Evolutionary conservation across 2,113 vertebrate genomes (phyloP), one percentile per base, ranked within the genome.

Genomic region (Megaleporinus macrocephalus): DNA sequence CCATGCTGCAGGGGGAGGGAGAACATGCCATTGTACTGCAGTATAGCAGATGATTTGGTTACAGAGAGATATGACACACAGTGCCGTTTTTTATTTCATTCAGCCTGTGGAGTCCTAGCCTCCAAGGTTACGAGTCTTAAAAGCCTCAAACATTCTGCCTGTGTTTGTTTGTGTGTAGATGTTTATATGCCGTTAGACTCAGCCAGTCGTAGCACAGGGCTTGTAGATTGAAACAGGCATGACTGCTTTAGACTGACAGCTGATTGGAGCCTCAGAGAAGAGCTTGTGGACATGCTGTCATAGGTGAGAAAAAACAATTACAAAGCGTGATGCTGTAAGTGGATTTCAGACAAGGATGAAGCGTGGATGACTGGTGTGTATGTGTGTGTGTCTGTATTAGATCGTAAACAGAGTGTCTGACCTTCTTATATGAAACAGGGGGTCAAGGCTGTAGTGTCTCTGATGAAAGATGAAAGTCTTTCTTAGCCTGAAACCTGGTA

Each of bases 331-430:
- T 85, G 69, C 84, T 79, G 86, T 90, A 89, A 91, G 87, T 91
- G 87, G 89, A 90, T 92, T 90, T 90, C 86, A 86, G 85, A 89
- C 85, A 85, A 88, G 86, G 85, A 84, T 69, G 88, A 85, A 84
- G 85, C 76, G 78, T 61, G 86, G 85, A 84, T 33, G 59, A 29
- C 33, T 55, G 36, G 41, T 22, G 47, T 30, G 61, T 16, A 12
- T 18, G n/a, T 51, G 61, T 71, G n/a, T 70, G 24, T 26, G 4
- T 68, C 65, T 68, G 65, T 65, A 65, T 65, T 65, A 65, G 62
- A 65, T 15, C 33, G 61, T 5, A 20, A 66, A 66, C 14, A 18
- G 30, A 36, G 29, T 41, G 16, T n/a, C 20, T 66, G 63, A 66
- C 55, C 57, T 26, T 61, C 18, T 66, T 18, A 18, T 66, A 36